Evolutionary conservation across 2,113 vertebrate species (phyloP), one percentile per base, ranked within the genome.

Genomic region (Grallaria varia): DNA sequence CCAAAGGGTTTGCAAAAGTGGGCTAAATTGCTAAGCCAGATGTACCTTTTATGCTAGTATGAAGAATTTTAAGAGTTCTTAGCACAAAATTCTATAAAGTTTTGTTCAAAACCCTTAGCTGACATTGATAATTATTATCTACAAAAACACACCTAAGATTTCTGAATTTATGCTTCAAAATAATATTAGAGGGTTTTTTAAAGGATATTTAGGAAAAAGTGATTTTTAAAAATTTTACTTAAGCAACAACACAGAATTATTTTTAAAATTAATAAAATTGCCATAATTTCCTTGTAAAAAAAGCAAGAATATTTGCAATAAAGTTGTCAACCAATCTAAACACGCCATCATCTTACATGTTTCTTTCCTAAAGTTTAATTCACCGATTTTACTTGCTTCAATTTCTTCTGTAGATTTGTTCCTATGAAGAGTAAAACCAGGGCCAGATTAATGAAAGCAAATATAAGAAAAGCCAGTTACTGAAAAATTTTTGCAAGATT

Each of bases 1-100:
- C 62, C n/a, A 50, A 94, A 87, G 18, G 8, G 6, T 84, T 94
- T 89, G 30, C 59, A 94, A 94, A 25, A 80, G 30, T 28, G 12
- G 25, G 14, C 25, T 66, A 66, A 75, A 40, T 74, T 89, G 24
- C 40, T 72, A 88, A 62, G 52, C 20, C 40, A 33, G 3, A 59
- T 60, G 33, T 66, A 93, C 9, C 12, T 86, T 89, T 87, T 59
- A 52, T n/a, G 37, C 73, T 86, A 72, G 52, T 59, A 89, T 33
- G 45, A 95, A 93, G 33, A 88, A 78, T 86, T 69, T 69, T 55
- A 42, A 62, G 4, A 87, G 45, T 53, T 76, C 12, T 5, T 58
- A 16, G 19, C 50, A 71, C 77, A 92, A 84, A 68, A 44, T 14
- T 52, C 24, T 44, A 37, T 64, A 35, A 83, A 72, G 23, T 35